Percentiles rank a stretch among this genome's conserved stretches.
Conservation (phyloP, 2,888 invertebrate genomes). For the Amiota minor region DNA sequence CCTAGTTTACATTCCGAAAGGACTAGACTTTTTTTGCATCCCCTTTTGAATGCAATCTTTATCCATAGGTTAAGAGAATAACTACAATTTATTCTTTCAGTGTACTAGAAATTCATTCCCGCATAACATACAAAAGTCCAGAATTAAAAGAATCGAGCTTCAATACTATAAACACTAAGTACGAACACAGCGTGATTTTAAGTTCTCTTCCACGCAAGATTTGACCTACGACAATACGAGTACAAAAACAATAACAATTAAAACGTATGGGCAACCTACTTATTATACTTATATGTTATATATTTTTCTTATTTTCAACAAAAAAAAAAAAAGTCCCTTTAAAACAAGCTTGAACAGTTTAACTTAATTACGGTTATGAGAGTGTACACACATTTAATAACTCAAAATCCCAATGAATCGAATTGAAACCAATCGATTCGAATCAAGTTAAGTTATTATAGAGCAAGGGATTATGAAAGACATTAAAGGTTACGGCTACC, state of each 20-base stretch:
- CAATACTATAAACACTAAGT: neutral
- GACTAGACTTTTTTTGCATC: no score
- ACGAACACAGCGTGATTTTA: neutral
- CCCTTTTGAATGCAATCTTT: no score
- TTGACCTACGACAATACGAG: slow-evolving; percentile 56
- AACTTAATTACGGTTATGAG: slow-evolving; percentile 60
- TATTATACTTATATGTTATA: neutral
- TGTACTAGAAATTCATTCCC: slow-evolving; percentile 16
- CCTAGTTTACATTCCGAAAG: no score
- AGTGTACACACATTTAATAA: slow-evolving; percentile 24
- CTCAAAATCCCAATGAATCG: slow-evolving; percentile 17
- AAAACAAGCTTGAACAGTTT: slow-evolving; percentile 41
- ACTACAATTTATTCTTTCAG: neutral
- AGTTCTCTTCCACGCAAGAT: slow-evolving; percentile 46
- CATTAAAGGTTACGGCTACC: slow-evolving; percentile 22
- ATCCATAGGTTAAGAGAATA: no score
- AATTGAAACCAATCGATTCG: neutral
- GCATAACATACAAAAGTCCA: slow-evolving; percentile 11
- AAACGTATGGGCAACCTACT: neutral
- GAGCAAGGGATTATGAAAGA: slow-evolving; percentile 10
- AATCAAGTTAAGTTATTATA: slow-evolving; percentile 22
- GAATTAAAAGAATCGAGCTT: no score
- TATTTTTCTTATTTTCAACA: no score
- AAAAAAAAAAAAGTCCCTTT: neutral
- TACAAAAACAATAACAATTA: neutral